Evolutionary conservation across 1,140 invertebrate genomes (phyloP), one percentile per base, ranked within the genome.

Genomic region (Anoplolepis gracilipes): DNA sequence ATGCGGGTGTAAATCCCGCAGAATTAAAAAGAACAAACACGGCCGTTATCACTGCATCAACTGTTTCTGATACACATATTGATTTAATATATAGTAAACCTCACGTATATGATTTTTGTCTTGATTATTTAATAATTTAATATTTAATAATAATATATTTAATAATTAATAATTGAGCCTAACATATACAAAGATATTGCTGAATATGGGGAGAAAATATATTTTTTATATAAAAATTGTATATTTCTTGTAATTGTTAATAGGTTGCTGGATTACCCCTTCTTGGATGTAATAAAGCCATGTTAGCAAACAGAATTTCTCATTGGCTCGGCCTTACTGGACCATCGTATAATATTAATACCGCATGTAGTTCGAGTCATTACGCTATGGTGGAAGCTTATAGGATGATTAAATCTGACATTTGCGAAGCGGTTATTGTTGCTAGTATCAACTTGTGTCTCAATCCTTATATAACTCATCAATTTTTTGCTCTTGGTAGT

Each of bases 251-350:
- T 46, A 19, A 33, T 70, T 36, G n/a, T n/a, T n/a, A n/a, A n/a
- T n/a, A 94, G 94, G 91, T 94, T 0, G 92, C 92, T 57, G 94
- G 94, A 72, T 92, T 92, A 36, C 92, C 93, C 82, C 91, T 94
- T 11, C 92, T 92, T 22, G 96, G 96, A 42, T 98, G 98, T 94
- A 97, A 97, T 88, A 96, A 98, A 78, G 97, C 98, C 10, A 98
- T 99, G 98, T 96, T 99, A 92, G 97, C 98, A 1, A 98, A 99
- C 92, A 96, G 98, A 72, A 96, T 99, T 36, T 99, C 98, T 0
- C 97, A 97, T 85, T 96, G 95, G 93, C 90, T 97, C 10, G 96
- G 97, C 64, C 90, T 96, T 1, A 96, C 96, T 82, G 97, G 97
- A 39, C 98, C 98, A 0, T 98, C 98, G 64, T 97, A 97, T 93